Evolutionary conservation across 2,888 invertebrate genomes (phyloP).

Genomic region (Mylabris sibirica): DNA sequence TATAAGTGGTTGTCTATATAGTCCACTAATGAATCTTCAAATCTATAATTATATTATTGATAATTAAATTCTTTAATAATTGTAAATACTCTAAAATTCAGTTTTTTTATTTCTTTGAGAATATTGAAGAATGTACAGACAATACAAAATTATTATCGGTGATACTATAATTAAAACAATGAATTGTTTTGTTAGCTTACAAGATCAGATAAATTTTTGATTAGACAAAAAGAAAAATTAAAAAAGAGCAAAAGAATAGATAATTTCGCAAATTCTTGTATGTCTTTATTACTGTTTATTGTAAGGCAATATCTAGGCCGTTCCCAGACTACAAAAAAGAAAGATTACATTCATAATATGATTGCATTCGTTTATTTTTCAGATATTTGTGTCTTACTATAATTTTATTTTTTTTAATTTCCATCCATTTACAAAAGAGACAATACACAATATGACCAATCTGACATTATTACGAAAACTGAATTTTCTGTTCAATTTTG

Average conservation of each 20-base stretch:
- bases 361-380: constrained; percentile 15
- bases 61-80: background rate
- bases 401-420: background rate
- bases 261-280: constrained; percentile 31
- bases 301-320: constrained; percentile 24
- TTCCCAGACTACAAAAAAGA: constrained; percentile 29
- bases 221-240: background rate
- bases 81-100: background rate
- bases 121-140: background rate
- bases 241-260: constrained; percentile 18
- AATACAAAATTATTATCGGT: background rate
- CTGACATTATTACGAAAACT: constrained; percentile 28
- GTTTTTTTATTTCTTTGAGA: background rate
- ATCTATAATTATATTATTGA: background rate
- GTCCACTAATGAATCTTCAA: too few species aligned
- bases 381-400: constrained; percentile 3
- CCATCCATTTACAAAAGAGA: constrained; percentile 16
- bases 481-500: constrained; percentile 27
- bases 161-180: constrained; percentile 4
- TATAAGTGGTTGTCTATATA: too few species aligned
- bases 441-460: constrained; percentile 31
- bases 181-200: background rate
- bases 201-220: background rate
- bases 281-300: constrained; percentile 1
- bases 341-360: constrained; percentile 15